Base-by-base conservation (phyloP, 2,113 vertebrate species). In the Coptodon rendalli region DNA sequence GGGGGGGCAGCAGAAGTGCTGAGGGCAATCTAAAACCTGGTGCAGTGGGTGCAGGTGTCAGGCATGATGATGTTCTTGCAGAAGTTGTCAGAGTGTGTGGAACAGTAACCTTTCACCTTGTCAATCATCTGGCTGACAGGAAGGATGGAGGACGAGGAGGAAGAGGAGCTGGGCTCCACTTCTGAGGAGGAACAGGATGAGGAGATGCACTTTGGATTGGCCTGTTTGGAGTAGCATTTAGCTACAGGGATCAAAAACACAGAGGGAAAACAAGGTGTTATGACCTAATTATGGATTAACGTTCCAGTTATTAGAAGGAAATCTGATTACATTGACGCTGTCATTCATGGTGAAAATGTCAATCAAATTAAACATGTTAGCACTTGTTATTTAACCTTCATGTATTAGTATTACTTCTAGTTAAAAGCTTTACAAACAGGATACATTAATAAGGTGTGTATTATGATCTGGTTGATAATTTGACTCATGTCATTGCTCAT, bases 51-150 rank as follows among this genome's bases (percentile, higher is more conserved):
- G 89, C 98, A 98, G 56, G 97, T 96, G 81, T 99, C 98, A 0
- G 98, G 98, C 96, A 98, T 95, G 88, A 99, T 98, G 91, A 99
- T 98, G 91, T 98, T 99, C 96, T 99, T 99, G 96, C 99, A 99
- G 96, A 99, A 99, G 95, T 97, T 98, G 93, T 99, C 97, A 0
- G 98, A 98, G 90, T 96, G 97, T 29, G 97, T 95, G 81, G 94
- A 98, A 94, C 97, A 99, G 93, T 99, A 99, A 86, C 96, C 97
- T 88, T 98, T 98, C 87, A 99, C 97, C 90, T 99, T 99, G 94
- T 98, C 97, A 92, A 99, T 97, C 95, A 98, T 97, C 92, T 99
- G 98, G 91, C 98, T 98, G 88, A 98, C 97, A 2, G 98, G 98
- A 50, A 98, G 97, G 95, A 98, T 97, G 91, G 98, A 97, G 24